Evolutionary conservation across 2,113 vertebrate genomes (phyloP), one percentile per base, ranked within the genome.

Genomic region (Peromyscus maniculatus): DNA sequence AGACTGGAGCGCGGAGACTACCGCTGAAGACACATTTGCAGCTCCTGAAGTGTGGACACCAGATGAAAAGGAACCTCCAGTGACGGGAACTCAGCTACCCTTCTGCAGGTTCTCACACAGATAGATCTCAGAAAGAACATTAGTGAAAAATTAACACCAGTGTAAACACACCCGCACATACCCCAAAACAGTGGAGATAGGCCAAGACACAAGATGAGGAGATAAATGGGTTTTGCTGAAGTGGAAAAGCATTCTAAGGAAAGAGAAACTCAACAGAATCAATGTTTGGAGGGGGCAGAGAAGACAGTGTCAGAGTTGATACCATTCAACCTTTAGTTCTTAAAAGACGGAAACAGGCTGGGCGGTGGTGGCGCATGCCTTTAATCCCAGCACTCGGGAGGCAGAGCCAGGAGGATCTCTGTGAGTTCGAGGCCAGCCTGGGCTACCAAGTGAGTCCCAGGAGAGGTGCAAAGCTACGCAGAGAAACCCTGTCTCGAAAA

Each of bases 41-140:
- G 24, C 26, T 49, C 1, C 16, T 26, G 3, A 21, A 0, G 4
- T 46, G 21, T 28, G 17, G 33, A 49, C n/a, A 22, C 43, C 2
- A 0, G 2, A 16, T 4, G 59, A 43, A 43, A 9, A 33, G n/a
- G 57, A 59, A 10, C 7, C 16, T 11, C 28, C 84, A 36, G 28
- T 1, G 7, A 24, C 36, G 10, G 15, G 3, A 28, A 26, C 17
- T 13, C n/a, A 15, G 8, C 10, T 1, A 13, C 21, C 43, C 36
- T 87, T 26, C 62, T 33, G 16, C 8, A 64, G 79, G 26, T 15
- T 77, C 39, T 93, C 28, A 52, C n/a, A 15, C 59, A 87, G 67
- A 33, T 4, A 87, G 67, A 33, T 5, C 19, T 26, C 21, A 13
- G 67, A 87, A 82, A 39, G 22, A 49, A 59, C 10, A 7, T 12